Evolutionary conservation across 2,888 invertebrate genomes (phyloP), one percentile per base, ranked within the genome.

Genomic region (Ormyrus pomaceus): DNA sequence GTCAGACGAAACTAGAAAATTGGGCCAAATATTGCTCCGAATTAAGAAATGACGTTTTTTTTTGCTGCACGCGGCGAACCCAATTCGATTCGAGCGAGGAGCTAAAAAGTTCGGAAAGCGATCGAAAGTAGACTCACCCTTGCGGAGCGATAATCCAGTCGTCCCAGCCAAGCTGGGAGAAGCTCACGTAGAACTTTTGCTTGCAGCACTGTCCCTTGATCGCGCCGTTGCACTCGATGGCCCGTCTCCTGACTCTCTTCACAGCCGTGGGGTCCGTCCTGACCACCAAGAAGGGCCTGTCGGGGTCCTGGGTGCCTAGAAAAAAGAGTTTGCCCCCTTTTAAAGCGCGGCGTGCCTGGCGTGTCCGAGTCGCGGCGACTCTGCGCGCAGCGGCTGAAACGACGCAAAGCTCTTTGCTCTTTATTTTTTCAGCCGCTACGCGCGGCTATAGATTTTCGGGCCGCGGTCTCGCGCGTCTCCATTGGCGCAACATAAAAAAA

Each of bases 71-170:
- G 34, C 34, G 34, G 34, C 34, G 34, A 0, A 34, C 34, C 34
- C 34, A 34, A 34, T 34, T 34, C 34, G 34, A 34, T 34, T 34
- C 34, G 34, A 34, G 3, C 34, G 34, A 34, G 34, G 34, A 34
- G 34, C 34, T 1, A 48, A 46, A 8, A 6, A 11, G 1, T n/a
- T 48, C 45, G n/a, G 10, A 46, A 50, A 46, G 34, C 34, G 11
- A 65, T 56, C 6, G 48, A n/a, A 62, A 77, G 10, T 45, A 55
- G 10, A 13, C 88, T 88, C 81, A 90, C 90, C 97, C 97, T 87
- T 95, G 94, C 50, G 96, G 96, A 84, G 96, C 96, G 86, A 97
- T 96, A 88, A 97, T 97, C 97, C 97, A 97, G 92, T 97, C 97
- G 91, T 97, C 96, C 98, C 97, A 98, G 85, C 97, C 97, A 72